Percentiles rank a stretch among this genome's conserved stretches.
phyloP scores from a whole-genome alignment of 2,797 vertebrate genomes.

The Urophycis tenuis region DNA sequence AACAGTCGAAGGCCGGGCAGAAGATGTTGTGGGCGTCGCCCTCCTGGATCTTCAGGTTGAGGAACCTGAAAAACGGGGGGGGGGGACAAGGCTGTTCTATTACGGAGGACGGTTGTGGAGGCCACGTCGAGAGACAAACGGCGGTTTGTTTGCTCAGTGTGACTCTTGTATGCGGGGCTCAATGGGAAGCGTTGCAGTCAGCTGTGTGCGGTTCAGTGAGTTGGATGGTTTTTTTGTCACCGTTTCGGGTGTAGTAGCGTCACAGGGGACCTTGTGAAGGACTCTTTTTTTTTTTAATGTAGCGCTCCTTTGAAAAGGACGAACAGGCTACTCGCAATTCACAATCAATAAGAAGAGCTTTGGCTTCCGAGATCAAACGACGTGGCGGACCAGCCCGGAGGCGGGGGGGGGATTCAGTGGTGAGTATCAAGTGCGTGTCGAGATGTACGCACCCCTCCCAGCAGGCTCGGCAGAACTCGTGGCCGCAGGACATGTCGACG shows the following conservation, averaged over 20 bases:
- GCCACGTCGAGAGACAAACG: neutral
- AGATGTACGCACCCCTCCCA: conserved; percentile 84
- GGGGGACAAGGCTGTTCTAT: neutral
- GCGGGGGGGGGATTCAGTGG: neutral
- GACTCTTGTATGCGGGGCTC: neutral
- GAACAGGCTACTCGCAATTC: neutral
- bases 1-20: conserved; percentile 96
- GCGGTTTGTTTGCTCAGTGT: neutral
- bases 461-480: conserved; percentile 95
- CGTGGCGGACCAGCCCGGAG: neutral
- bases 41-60: conserved; percentile 98
- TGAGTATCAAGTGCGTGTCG: neutral
- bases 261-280: neutral
- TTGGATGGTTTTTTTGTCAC: neutral
- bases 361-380: neutral
- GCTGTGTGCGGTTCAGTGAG: neutral
- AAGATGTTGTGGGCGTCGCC: conserved; percentile 99
- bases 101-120: neutral
- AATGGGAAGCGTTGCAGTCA: neutral
- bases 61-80: conserved; percentile 74
- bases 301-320: neutral
- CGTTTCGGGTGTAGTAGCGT: neutral
- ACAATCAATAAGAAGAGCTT: neutral
- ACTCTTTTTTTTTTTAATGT: neutral
- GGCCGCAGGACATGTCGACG: conserved; percentile 94